Conservation (phyloP, 2,888 invertebrate species). For the Rhingia rostrata region DNA sequence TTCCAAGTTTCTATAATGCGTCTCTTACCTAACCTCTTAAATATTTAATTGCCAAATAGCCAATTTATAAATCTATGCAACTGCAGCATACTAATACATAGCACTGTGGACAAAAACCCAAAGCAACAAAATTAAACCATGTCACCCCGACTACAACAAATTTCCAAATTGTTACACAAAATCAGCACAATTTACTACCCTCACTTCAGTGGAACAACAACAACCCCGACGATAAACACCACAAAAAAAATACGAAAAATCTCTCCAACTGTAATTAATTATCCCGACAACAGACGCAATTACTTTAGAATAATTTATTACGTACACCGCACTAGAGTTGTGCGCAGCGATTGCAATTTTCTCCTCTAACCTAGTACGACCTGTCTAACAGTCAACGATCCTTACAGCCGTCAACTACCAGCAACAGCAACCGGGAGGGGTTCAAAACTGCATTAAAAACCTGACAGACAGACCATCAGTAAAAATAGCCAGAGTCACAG, state of each 20-base stretch:
- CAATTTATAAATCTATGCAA: background rate
- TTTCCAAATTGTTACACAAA: conserved; percentile 20
- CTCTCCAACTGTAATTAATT: conserved; percentile 65
- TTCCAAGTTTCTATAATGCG: no score
- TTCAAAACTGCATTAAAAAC: conserved; percentile 53
- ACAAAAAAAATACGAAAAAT: conserved; percentile 35
- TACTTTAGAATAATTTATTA: conserved; percentile 69
- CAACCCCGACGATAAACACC: background rate
- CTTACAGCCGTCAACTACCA: conserved; percentile 15
- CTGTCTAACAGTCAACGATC: conserved; percentile 17
- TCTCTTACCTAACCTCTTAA: no score
- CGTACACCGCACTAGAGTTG: conserved; percentile 36
- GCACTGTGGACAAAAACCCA: background rate
- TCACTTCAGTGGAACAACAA: background rate
- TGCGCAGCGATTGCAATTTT: conserved; percentile 41
- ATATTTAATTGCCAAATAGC: no score
- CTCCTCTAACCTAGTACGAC: conserved; percentile 19
- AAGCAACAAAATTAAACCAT: conserved; percentile 13
- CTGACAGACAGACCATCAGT: conserved; percentile 30
- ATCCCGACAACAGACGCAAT: conserved; percentile 65
- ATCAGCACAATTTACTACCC: conserved; percentile 35
- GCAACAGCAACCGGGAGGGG: conserved; percentile 5
- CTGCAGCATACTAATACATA: background rate
- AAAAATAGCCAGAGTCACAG: conserved; percentile 2
- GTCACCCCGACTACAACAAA: conserved; percentile 22